These are phyloP conservation scores for Phyllostomus discolor DNA, from an alignment of 2,113 vertebrate species.

Conservation along the genomic window DNA sequence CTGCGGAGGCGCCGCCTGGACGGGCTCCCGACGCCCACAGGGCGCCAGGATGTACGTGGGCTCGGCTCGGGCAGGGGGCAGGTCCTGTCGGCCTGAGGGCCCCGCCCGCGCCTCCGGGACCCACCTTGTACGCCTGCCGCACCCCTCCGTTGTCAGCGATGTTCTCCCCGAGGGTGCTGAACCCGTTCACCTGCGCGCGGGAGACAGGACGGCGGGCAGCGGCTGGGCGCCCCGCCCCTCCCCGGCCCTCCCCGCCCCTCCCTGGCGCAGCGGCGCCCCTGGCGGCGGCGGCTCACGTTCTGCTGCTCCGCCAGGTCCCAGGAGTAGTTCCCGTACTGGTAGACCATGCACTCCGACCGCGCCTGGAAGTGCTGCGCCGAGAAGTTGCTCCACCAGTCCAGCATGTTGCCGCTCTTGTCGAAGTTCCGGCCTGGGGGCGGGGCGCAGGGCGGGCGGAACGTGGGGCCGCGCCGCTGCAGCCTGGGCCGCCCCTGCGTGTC, in stretches of 20 bases:
- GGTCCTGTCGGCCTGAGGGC: not conserved
- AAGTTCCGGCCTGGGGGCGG: constrained; percentile 90
- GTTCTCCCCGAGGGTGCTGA: constrained; percentile 96
- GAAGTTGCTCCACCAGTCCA: constrained; percentile 98
- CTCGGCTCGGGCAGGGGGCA: no score
- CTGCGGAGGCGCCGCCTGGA: not conserved
- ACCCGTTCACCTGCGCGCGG: constrained; percentile 89
- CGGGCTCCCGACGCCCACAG: not conserved
- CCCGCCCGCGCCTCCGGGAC: accelerated
- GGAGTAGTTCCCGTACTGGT: constrained; percentile 92
- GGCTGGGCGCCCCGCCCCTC: accelerated
- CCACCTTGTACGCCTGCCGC: constrained; percentile 95
- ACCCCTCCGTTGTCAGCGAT: constrained; percentile 98
- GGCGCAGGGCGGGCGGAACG: not conserved
- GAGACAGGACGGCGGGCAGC: not conserved
- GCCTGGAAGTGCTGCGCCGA: constrained; percentile 91
- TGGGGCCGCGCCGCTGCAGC: not conserved
- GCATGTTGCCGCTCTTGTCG: constrained; percentile 95
- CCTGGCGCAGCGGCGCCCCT: not conserved
- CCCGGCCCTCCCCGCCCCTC: not conserved
- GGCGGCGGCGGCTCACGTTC: constrained; percentile 78
- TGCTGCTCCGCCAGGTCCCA: constrained; percentile 94
- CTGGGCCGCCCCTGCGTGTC: accelerated
- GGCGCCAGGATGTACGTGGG: not conserved
- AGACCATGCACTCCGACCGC: constrained; percentile 93